Evolutionary conservation across 2,113 vertebrate genomes (phyloP), one percentile per base, ranked within the genome.

Genomic region (Sclerurus mexicanus): DNA sequence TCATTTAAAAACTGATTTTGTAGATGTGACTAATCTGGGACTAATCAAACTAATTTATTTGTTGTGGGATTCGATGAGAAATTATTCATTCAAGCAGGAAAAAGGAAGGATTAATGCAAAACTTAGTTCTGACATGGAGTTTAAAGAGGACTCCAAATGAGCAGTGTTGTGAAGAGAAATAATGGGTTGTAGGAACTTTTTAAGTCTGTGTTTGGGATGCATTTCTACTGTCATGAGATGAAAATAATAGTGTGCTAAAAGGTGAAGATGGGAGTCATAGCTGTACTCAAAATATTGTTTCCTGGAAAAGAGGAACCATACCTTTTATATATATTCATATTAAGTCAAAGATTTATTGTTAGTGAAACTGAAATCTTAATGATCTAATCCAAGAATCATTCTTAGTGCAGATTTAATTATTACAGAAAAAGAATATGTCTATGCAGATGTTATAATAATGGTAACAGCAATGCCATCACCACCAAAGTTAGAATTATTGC

Each of bases 1-100:
- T 83, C 16, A 77, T 81, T 95, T 92, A 53, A 95, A 90, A 90
- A 27, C 59, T 93, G 75, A 47, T 92, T 93, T 73, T 88, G 22
- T 73, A 79, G 85, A 55, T 2, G 2, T 87, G 35, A 47, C 69
- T 94, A 87, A 93, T 94, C 89, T 89, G 60, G 17, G 21, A 82
- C 64, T 85, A 91, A 95, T 94, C 81, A 87, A 95, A 91, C 62
- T 75, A 87, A 87, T 94, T 94, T 96, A 81, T 94, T 95, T 95
- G 78, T 91, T 93, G 35, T 78, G 33, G 52, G 44, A 72, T 60
- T 91, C 81, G 68, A 83, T 72, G 72, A 87, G 47, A 89, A 91
- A 95, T 91, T 85, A 84, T 67, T 87, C 39, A 81, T 85, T 93
- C 47, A 67, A 78, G 52, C 23, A 78, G 60, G 17, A 66, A 67